phyloP scores from a whole-genome alignment of 2,888 invertebrate species.

The Caenorhabditis sp. region DNA sequence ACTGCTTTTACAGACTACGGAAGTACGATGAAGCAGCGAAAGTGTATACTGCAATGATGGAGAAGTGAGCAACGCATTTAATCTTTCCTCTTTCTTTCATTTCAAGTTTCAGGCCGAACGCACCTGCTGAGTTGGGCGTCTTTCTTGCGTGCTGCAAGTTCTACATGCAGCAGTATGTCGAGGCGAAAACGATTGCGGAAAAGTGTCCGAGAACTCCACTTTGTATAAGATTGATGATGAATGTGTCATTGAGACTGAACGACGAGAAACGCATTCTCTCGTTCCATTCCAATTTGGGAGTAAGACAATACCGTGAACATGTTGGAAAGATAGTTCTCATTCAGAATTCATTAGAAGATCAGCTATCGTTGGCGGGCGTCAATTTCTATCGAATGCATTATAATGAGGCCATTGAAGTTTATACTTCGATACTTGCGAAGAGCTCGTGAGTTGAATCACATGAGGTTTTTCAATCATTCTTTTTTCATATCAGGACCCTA shows the following conservation, averaged over 20 bases:
- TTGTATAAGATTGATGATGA: conserved; percentile 89
- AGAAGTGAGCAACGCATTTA: conserved; percentile 78
- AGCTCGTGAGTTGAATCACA: conserved; percentile 85
- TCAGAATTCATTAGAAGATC: conserved; percentile 90
- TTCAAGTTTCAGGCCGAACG: conserved; percentile 13
- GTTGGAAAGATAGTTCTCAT: neutral
- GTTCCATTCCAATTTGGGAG: conserved; percentile 88
- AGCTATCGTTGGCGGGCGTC: conserved; percentile 93
- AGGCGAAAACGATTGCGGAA: conserved; percentile 83
- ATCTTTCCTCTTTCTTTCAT: neutral
- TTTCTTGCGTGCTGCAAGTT: conserved; percentile 96
- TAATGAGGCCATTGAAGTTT: conserved; percentile 98
- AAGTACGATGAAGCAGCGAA: conserved; percentile 90
- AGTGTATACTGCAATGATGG: conserved; percentile 81
- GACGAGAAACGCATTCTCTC: conserved; percentile 90
- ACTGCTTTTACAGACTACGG: conserved; percentile 95
- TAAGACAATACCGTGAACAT: neutral
- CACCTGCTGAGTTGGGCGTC: conserved; percentile 83
- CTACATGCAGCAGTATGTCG: conserved; percentile 89
- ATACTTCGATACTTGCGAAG: conserved; percentile 91
- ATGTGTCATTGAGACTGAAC: conserved; percentile 91
- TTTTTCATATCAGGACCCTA: conserved; percentile 84
- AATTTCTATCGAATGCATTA: conserved; percentile 96
- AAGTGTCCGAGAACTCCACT: conserved; percentile 83
- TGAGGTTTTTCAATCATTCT: neutral